Evolutionary conservation across 2,888 invertebrate species (phyloP).

Genomic region (Drosophila dives): DNA sequence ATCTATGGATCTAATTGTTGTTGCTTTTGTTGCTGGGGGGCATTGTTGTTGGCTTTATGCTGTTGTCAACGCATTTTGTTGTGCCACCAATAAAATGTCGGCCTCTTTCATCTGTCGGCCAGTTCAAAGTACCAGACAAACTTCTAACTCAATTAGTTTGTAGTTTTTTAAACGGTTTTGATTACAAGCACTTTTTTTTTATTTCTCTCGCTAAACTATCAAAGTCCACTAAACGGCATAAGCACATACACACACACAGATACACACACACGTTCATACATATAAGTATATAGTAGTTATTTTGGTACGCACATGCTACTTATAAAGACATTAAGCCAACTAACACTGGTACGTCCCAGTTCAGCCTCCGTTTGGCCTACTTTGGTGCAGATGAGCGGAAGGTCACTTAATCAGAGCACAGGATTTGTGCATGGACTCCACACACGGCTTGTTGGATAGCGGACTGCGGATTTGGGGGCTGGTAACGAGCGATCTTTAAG

Average conservation of each 20-base stretch:
- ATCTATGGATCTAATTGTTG: slow-evolving; percentile 25
- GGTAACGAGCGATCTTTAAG: slow-evolving; percentile 44
- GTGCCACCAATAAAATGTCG: slow-evolving; percentile 76
- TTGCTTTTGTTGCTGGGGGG: slow-evolving; percentile 49
- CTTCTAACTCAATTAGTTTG: slow-evolving; percentile 81
- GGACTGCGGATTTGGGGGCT: not conserved
- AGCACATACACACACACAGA: slow-evolving; percentile 9
- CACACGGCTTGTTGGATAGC: not conserved
- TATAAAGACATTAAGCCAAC: slow-evolving; percentile 78
- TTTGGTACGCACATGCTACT: slow-evolving; percentile 58
- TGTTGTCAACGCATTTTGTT: slow-evolving; percentile 82
- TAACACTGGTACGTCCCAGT: slow-evolving; percentile 43
- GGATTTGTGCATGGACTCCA: slow-evolving; percentile 25
- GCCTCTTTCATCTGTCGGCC: slow-evolving; percentile 70
- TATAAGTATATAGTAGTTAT: slow-evolving; percentile 9
- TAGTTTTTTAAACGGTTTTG: slow-evolving; percentile 81
- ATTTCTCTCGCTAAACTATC: slow-evolving; percentile 13
- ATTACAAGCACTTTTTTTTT: slow-evolving; percentile 74
- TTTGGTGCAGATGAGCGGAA: slow-evolving; percentile 45
- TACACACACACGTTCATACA: not conserved
- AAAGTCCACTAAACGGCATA: not conserved
- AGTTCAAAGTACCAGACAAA: slow-evolving; percentile 72
- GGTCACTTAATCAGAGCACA: slow-evolving; percentile 75
- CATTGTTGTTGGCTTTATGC: slow-evolving; percentile 78
- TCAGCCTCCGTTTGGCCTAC: slow-evolving; percentile 67